phyloP scores from a whole-genome alignment of 2,888 invertebrate genomes.

The Hedychridium roseum region DNA sequence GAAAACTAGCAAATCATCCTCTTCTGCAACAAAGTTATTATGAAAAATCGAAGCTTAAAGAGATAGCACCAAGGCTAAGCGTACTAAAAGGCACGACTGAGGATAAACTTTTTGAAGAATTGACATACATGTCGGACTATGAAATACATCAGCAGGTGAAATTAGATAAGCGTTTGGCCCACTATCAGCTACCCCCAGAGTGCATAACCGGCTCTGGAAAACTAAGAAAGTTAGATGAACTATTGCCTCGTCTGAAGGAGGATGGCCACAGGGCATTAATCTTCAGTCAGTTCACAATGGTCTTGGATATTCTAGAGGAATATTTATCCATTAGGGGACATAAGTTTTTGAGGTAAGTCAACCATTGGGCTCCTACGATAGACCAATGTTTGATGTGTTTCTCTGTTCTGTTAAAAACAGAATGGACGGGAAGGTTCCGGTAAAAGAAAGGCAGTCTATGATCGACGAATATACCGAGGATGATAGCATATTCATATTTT shows the following conservation, averaged over 20 bases:
- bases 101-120: conserved; percentile 86
- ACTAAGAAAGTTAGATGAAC: conserved; percentile 78
- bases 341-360: conserved; percentile 69
- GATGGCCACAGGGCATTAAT: conserved; percentile 85
- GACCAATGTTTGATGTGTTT: neutral
- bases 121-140: conserved; percentile 89
- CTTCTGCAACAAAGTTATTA: conserved; percentile 81
- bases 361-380: neutral
- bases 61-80: too few relatives aligned
- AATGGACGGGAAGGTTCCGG: conserved; percentile 90
- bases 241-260: conserved; percentile 77
- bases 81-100: too few relatives aligned
- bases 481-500: conserved; percentile 83
- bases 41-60: conserved; percentile 68
- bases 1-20: conserved; percentile 95
- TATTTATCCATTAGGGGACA: conserved; percentile 80
- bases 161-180: conserved; percentile 72
- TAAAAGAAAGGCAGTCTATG: conserved; percentile 83
- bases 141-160: conserved; percentile 84
- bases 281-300: conserved; percentile 96
- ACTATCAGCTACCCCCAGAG: conserved; percentile 72
- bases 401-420: conserved; percentile 59
- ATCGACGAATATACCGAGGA: conserved; percentile 90
- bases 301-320: conserved; percentile 91
- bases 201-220: conserved; percentile 87